A percentile compares a stretch with the other conserved stretches of the same genome.
phyloP scores from a whole-genome alignment of 2,888 invertebrate species.

The Cremastinae sp. region DNA sequence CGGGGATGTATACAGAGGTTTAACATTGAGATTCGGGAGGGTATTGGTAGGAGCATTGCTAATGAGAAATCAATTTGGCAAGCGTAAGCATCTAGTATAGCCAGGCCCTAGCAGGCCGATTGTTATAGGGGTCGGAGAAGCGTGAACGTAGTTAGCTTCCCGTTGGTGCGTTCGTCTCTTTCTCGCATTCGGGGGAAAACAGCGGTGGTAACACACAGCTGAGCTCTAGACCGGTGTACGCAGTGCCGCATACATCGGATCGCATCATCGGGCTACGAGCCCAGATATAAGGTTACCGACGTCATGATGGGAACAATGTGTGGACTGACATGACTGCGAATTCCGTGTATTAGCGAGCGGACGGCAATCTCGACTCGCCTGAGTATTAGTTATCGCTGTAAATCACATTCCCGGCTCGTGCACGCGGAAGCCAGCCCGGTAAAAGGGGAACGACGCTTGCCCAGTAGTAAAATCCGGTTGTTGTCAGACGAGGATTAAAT shows the following conservation, averaged over 20 bases:
- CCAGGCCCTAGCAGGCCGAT: constrained; percentile 41
- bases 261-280: constrained; percentile 43
- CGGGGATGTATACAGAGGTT: constrained; percentile 24
- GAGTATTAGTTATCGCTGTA: constrained; percentile 34
- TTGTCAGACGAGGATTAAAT: constrained; percentile 37
- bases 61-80: constrained; percentile 61
- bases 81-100: constrained; percentile 55
- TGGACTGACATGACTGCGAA: not conserved
- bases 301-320: constrained; percentile 5
- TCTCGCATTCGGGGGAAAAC: constrained; percentile 37
- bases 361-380: constrained; percentile 34
- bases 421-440: constrained; percentile 11
- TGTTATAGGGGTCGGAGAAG: constrained; percentile 52
- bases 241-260: constrained; percentile 36
- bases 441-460: not conserved
- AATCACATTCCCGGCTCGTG: constrained; percentile 27
- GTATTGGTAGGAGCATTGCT: constrained; percentile 42
- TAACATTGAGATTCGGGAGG: constrained; percentile 12
- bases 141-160: constrained; percentile 45
- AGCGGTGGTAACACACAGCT: constrained; percentile 54
- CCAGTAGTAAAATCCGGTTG: constrained; percentile 42
- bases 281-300: constrained; percentile 20
- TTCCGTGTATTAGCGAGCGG: constrained; percentile 20
- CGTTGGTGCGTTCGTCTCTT: constrained; percentile 15
- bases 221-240: constrained; percentile 12